Evolutionary conservation across 2,113 vertebrate genomes (phyloP), one percentile per base, ranked within the genome.

Genomic region (Nothoprocta pentlandii): DNA sequence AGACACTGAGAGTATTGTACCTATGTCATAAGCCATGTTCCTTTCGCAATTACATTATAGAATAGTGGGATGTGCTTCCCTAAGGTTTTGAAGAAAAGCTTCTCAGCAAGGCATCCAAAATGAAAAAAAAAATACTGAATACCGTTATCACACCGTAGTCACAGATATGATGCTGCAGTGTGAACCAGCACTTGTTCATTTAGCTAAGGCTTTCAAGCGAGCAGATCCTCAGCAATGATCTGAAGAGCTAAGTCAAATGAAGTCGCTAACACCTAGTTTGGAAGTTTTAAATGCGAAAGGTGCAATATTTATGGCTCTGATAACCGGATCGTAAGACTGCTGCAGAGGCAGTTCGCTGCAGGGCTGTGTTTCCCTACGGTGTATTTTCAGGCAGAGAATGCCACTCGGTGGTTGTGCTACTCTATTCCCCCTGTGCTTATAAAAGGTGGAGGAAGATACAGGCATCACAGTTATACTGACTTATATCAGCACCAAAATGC

Each of bases 1-100:
- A 85, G 80, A 66, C 46, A 36, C 36, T 67, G 64, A 80, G 56
- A 90, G 15, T 66, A 64, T 59, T 63, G 53, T 46, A 54, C 9
- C 42, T 67, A 21, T 75, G 64, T 92, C 90, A 87, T 74, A 93
- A 97, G 49, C 74, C 58, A 63, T 15, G 20, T 70, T 82, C 41
- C 69, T 85, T 90, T 70, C 67, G 56, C 69, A 94, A 66, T 85
- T 81, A 88, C 34, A 16, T 80, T 81, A 86, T 16, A 82, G 39
- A 78, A 84, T 59, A 75, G 58, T 67, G 49, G 66, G 23, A 56
- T 78, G 70, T 61, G 44, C 44, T 70, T 81, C 66, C 64, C 71
- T 15, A 22, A 51, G 93, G 68, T 94, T 84, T 84, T 81, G 73
- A 89, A 93, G 71, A 69, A 89, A 93, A 94, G 13, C 49, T 62